These are phyloP conservation scores for Melanotaenia maccullochi DNA, from an alignment of 2,797 vertebrate genomes.

Conservation along the genomic window DNA sequence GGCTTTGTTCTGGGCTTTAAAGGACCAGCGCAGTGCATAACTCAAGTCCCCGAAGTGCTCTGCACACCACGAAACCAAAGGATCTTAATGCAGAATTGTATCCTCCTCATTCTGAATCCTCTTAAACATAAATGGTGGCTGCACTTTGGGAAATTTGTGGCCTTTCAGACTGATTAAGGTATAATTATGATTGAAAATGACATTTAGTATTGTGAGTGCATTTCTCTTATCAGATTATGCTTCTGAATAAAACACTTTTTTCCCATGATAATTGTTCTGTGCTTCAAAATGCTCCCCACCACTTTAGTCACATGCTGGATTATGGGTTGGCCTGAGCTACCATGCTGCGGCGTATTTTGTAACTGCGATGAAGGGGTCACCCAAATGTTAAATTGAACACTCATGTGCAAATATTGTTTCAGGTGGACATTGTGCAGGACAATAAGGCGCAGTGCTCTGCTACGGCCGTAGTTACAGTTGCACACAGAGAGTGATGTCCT, in stretches of 20 bases:
- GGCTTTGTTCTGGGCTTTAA: constrained; percentile 57
- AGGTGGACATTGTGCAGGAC: constrained; percentile 84
- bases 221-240: constrained; percentile 70
- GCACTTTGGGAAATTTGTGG: constrained; percentile 54
- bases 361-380: constrained; percentile 83
- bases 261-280: constrained; percentile 63
- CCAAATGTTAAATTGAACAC: constrained; percentile 87
- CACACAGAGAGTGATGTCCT: constrained; percentile 82
- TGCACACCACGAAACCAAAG: constrained; percentile 63
- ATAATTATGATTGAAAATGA: constrained; percentile 67
- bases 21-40: constrained; percentile 61
- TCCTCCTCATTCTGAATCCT: constrained; percentile 38
- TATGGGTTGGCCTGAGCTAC: constrained; percentile 81
- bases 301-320: constrained; percentile 79
- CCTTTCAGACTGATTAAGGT: constrained; percentile 56
- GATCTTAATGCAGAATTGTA: constrained; percentile 57
- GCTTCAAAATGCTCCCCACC: constrained; percentile 72
- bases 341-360: constrained; percentile 84
- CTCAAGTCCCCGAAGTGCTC: constrained; percentile 58
- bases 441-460: constrained; percentile 80
- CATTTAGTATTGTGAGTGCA: constrained; percentile 65
- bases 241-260: constrained; percentile 59
- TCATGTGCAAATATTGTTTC: constrained; percentile 89
- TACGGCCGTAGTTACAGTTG: constrained; percentile 73
- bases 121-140: constrained; percentile 53